Evolutionary conservation across 2,113 vertebrate genomes (phyloP).

Genomic region (Machaerirhynchus nigripectus): DNA sequence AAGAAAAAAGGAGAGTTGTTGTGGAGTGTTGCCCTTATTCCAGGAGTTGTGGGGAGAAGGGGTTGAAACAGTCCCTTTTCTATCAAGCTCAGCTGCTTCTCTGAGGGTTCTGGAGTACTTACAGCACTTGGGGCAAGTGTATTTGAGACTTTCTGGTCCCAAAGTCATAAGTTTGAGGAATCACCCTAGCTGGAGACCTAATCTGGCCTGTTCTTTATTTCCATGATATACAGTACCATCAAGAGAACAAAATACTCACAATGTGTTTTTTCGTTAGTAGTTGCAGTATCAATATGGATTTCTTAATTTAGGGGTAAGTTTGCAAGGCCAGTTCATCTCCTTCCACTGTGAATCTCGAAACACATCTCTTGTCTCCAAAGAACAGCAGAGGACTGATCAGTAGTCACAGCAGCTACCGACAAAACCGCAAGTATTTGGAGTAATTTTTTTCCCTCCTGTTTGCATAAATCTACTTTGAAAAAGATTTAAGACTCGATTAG

Average conservation of each 20-base stretch:
- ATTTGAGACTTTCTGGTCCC: background rate
- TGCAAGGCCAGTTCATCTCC: background rate
- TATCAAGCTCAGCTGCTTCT: background rate
- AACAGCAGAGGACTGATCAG: constrained; percentile 40
- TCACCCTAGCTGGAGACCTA: background rate
- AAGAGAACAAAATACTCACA: background rate
- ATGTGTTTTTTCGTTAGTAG: background rate
- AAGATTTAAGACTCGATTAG: constrained; percentile 13
- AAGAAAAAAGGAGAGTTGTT: background rate
- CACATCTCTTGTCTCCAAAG: background rate
- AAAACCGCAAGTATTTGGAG: constrained; percentile 10
- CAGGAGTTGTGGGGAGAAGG: background rate
- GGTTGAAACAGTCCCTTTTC: background rate
- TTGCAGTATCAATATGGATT: background rate
- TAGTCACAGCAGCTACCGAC: constrained; percentile 30
- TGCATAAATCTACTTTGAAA: constrained; percentile 19
- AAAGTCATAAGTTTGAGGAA: background rate
- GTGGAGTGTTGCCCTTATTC: background rate
- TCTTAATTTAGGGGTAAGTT: background rate
- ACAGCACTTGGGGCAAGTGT: background rate
- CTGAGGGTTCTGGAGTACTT: background rate
- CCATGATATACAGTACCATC: background rate
- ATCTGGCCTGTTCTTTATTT: background rate
- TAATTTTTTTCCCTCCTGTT: background rate
- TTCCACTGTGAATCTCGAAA: background rate